Conservation (phyloP, 2,113 vertebrate species). For the Epinephelus fuscoguttatus region DNA sequence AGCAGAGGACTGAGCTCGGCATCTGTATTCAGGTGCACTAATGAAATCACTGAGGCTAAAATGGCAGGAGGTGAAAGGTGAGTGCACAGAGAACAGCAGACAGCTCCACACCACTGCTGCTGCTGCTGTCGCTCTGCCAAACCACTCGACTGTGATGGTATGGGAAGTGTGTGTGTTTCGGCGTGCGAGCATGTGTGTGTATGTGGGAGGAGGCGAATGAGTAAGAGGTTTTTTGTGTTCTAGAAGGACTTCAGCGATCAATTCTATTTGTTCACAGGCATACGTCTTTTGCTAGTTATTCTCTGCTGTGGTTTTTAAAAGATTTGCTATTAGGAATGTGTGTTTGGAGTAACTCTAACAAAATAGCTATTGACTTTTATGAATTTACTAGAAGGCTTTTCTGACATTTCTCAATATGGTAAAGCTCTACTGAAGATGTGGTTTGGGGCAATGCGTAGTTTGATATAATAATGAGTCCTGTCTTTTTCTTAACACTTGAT, state of each 20-base stretch:
- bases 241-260: conserved; percentile 42
- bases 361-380: conserved; percentile 54
- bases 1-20: conserved; percentile 49
- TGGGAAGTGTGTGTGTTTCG: conserved; percentile 57
- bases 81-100: conserved; percentile 76
- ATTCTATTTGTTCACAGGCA: conserved; percentile 48
- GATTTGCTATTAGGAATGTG: conserved; percentile 40
- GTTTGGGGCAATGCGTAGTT: background rate
- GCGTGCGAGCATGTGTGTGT: conserved; percentile 2
- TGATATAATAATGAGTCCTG: conserved; percentile 11
- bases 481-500: conserved; percentile 3
- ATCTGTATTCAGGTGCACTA: conserved; percentile 81
- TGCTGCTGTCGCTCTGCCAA: conserved; percentile 75
- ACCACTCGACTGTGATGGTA: conserved; percentile 76
- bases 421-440: conserved; percentile 23
- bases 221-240: conserved; percentile 16
- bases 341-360: conserved; percentile 39
- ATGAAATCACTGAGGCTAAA: conserved; percentile 84
- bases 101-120: conserved; percentile 72
- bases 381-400: conserved; percentile 36
- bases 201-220: conserved; percentile 16
- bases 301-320: conserved; percentile 39
- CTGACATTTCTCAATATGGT: conserved; percentile 32
- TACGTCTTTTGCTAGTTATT: conserved; percentile 41
- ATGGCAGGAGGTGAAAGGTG: conserved; percentile 84